These are phyloP conservation scores for Nothocercus julius DNA, from an alignment of 2,113 vertebrate species.

Conservation along the genomic window DNA sequence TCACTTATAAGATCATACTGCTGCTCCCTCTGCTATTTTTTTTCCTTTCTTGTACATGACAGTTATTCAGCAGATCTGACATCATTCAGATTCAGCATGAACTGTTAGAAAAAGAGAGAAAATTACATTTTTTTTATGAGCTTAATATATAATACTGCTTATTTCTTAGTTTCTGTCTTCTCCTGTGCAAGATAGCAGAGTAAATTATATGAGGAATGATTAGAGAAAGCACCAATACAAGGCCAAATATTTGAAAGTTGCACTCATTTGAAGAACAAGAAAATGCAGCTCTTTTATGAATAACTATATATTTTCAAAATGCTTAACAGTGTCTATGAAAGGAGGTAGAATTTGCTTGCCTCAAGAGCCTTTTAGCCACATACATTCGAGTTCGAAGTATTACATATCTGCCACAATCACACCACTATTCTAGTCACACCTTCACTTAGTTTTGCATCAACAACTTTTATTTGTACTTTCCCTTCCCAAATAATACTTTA, in stretches of 20 bases:
- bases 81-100: neutral
- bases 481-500: neutral
- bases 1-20: neutral
- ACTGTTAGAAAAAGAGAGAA: neutral
- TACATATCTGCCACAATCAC: neutral
- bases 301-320: neutral
- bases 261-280: neutral
- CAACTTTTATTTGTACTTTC: neutral
- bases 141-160: neutral
- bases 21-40: neutral
- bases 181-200: neutral
- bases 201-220: neutral
- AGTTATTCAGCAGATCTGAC: neutral
- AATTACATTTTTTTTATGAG: neutral
- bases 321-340: neutral
- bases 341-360: neutral
- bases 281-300: neutral
- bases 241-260: neutral
- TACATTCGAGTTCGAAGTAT: neutral
- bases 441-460: neutral
- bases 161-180: neutral
- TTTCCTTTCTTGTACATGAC: neutral
- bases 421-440: neutral
- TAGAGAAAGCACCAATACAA: neutral
- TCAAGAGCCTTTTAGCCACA: neutral